Evolutionary conservation across 2,797 vertebrate genomes (phyloP).

Genomic region (Dipus sagitta): DNA sequence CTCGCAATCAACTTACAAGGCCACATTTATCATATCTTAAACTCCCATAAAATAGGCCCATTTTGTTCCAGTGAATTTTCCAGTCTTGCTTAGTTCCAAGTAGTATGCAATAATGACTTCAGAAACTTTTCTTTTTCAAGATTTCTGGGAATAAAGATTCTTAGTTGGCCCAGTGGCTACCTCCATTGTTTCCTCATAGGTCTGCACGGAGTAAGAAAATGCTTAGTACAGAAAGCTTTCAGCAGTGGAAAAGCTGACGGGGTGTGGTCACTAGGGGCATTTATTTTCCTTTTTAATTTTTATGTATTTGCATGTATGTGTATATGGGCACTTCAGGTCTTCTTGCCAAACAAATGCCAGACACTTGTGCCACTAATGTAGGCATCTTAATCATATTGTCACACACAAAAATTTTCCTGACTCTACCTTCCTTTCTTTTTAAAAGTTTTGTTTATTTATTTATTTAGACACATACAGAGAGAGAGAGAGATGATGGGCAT

Average conservation of each 20-base stretch:
- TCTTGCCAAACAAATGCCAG: too few relatives aligned
- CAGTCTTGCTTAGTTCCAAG: background rate
- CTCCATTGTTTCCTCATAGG: background rate
- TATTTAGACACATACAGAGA: too few relatives aligned
- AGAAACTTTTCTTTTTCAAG: background rate
- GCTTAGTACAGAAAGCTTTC: background rate
- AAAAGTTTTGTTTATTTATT: too few relatives aligned
- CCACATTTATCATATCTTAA: background rate
- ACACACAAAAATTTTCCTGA: too few relatives aligned
- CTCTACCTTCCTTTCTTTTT: too few relatives aligned
- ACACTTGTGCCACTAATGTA: too few relatives aligned
- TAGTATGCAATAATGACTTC: background rate
- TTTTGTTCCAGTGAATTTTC: background rate
- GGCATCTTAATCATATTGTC: too few relatives aligned
- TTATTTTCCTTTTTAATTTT: too few relatives aligned
- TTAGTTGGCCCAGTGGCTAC: background rate
- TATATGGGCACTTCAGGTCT: too few relatives aligned
- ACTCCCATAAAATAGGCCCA: background rate
- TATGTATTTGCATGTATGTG: too few relatives aligned
- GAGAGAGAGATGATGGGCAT: too few relatives aligned
- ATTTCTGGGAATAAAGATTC: slow-evolving; percentile 14
- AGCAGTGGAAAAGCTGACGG: background rate
- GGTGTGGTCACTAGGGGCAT: background rate
- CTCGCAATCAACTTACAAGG: slow-evolving; percentile 3
- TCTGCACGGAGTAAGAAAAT: background rate